Conservation (phyloP, 2,888 invertebrate species). For the Conistra vaccinii region DNA sequence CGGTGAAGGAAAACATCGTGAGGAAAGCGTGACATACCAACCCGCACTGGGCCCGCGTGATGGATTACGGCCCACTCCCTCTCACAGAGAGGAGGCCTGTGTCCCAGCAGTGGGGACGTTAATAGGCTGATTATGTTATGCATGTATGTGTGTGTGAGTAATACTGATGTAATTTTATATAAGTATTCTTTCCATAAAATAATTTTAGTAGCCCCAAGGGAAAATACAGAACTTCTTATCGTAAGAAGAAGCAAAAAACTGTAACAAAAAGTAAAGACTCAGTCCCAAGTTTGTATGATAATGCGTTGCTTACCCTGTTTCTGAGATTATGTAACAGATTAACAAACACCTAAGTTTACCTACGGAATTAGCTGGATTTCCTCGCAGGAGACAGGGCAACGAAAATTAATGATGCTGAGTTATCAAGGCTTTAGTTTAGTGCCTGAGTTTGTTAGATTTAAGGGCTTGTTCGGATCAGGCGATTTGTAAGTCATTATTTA, state of each 20-base stretch:
- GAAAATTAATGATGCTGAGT: conserved; percentile 59
- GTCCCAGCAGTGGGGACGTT: too few species aligned
- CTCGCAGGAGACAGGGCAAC: conserved; percentile 40
- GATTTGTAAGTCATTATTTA: not conserved
- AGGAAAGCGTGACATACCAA: too few species aligned
- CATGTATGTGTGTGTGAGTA: too few species aligned
- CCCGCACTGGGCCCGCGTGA: too few species aligned
- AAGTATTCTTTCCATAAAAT: conserved; percentile 1
- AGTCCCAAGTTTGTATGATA: conserved; percentile 37
- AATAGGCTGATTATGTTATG: too few species aligned
- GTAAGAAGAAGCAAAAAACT: conserved; percentile 4
- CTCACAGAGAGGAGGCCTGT: too few species aligned
- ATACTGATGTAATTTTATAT: not conserved
- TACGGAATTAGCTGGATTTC: conserved; percentile 44
- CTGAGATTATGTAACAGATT: conserved; percentile 34
- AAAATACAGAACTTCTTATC: conserved; percentile 11
- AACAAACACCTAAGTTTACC: conserved; percentile 52
- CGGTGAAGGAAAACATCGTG: too few species aligned
- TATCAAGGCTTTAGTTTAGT: conserved; percentile 32
- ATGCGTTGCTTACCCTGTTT: conserved; percentile 16
- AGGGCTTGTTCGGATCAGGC: conserved; percentile 28
- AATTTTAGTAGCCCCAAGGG: conserved; percentile 2
- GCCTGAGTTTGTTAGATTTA: conserved; percentile 35
- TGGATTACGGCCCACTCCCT: too few species aligned
- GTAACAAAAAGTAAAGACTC: conserved; percentile 20